These are phyloP conservation scores for Drosophila neutralis DNA, from an alignment of 2,888 invertebrate genomes.

Conservation along the genomic window DNA sequence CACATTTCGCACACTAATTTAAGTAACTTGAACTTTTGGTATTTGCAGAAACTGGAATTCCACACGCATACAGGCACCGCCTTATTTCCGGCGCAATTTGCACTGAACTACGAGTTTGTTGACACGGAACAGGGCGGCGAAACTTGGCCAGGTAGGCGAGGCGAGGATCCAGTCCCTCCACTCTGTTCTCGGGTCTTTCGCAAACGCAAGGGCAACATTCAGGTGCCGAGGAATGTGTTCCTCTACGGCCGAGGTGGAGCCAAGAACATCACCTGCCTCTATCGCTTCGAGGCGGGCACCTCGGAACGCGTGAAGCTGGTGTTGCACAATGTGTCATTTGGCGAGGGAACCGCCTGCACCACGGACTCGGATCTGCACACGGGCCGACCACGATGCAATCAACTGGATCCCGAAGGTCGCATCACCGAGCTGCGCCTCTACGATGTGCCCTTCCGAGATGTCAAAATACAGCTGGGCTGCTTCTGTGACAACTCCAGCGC, in stretches of 20 bases:
- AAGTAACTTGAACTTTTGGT: constrained; percentile 5
- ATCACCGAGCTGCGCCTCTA: constrained; percentile 87
- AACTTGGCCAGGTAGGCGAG: constrained; percentile 86
- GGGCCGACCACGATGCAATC: constrained; percentile 87
- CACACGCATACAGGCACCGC: constrained; percentile 90
- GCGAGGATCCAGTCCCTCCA: constrained; percentile 84
- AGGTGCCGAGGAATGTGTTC: constrained; percentile 90
- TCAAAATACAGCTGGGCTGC: constrained; percentile 90
- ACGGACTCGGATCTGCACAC: constrained; percentile 91
- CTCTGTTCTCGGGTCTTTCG: constrained; percentile 88
- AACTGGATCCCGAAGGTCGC: constrained; percentile 84
- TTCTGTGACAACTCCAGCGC: constrained; percentile 90
- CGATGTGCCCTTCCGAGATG: constrained; percentile 89
- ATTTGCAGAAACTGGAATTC: constrained; percentile 86
- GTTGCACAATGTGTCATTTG: constrained; percentile 90
- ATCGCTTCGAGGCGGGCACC: constrained; percentile 89
- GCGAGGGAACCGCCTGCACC: constrained; percentile 88
- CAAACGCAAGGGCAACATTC: constrained; percentile 88
- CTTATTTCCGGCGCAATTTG: constrained; percentile 90
- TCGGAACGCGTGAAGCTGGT: constrained; percentile 89
- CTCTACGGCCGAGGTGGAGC: constrained; percentile 94
- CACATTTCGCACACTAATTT: constrained; percentile 3
- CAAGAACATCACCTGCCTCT: constrained; percentile 90
- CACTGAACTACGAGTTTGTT: constrained; percentile 92
- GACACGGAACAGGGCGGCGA: constrained; percentile 92